Conservation (phyloP, 2,113 vertebrate genomes). For the Sciurus niger region DNA sequence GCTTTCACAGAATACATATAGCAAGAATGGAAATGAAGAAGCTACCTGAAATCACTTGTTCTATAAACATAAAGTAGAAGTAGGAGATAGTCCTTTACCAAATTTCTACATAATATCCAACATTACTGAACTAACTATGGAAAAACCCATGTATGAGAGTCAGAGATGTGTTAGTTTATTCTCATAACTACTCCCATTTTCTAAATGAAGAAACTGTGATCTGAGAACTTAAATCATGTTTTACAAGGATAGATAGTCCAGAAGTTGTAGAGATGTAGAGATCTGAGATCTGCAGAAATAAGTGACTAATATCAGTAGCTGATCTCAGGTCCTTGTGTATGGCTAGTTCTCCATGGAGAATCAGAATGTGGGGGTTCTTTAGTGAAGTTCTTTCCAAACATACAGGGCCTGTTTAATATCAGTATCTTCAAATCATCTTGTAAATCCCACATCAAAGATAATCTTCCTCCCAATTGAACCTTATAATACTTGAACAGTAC, state of each 20-base stretch:
- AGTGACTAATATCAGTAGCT: background rate
- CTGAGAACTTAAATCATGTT: background rate
- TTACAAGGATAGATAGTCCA: background rate
- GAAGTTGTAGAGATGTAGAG: background rate
- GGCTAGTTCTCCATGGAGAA: background rate
- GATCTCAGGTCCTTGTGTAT: background rate
- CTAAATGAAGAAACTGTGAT: conserved; percentile 17
- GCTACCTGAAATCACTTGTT: background rate
- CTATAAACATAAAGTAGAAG: conserved; percentile 18
- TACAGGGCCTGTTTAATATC: background rate
- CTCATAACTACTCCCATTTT: conserved; percentile 48
- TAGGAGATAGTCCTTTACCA: background rate
- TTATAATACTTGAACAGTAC: background rate
- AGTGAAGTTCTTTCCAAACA: background rate
- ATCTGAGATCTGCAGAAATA: conserved; percentile 1
- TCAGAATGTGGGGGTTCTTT: background rate
- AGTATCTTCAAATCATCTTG: conserved; percentile 9
- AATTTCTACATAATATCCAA: conserved; percentile 4
- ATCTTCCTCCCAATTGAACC: background rate
- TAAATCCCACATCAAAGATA: background rate
- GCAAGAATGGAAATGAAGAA: conserved; percentile 24
- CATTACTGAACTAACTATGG: background rate
- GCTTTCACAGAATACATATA: background rate
- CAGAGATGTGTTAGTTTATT: background rate
- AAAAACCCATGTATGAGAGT: background rate